Evolutionary conservation across 1,140 invertebrate species (phyloP), one percentile per base, ranked within the genome.

Genomic region (Monomorium pharaonis): DNA sequence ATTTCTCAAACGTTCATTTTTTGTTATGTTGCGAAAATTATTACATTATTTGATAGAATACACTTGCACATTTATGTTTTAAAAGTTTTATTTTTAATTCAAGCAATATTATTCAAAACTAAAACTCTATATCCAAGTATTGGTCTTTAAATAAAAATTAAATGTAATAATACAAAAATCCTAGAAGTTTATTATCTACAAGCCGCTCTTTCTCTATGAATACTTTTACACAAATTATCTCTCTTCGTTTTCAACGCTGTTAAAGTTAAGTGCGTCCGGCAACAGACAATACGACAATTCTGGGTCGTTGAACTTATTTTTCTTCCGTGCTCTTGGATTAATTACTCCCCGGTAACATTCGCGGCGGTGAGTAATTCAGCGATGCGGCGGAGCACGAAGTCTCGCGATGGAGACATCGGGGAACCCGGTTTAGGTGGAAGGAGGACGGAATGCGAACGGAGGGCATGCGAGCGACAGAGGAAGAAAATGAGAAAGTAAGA

Each of bases 401-500:
- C 67, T 42, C 80, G 86, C 87, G 85, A 90, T 91, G 90, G 90
- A 91, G 90, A 91, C 87, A 91, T 90, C 87, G 90, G 86, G 78
- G 37, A 14, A 74, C 54, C 51, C 51, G 78, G 67, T 58, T 72
- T 83, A 74, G 42, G 54, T 47, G 30, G 76, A 85, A 89, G 76
- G 77, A 85, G 87, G 51, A 85, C 42, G 24, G 42, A 70, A 49
- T 37, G 62, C 51, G 63, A 72, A 81, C 70, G 47, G 33, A 58
- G 76, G 51, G 37, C 42, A 63, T 18, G 33, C 21, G 14, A 47
- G 56, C 33, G 44, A 51, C 27, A 21, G 60, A 78, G 85, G 51
- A 84, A 85, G 18, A 51, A 69, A 33, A 10, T 27, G 76, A 87
- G 81, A 81, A 77, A 78, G 62, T 56, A 83, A 70, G 80, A 62